A percentile compares a stretch with the other conserved stretches of the same genome.
These are phyloP conservation scores for Zaprionus obscuricornis DNA, from an alignment of 2,888 invertebrate genomes.

Conservation along the genomic window DNA sequence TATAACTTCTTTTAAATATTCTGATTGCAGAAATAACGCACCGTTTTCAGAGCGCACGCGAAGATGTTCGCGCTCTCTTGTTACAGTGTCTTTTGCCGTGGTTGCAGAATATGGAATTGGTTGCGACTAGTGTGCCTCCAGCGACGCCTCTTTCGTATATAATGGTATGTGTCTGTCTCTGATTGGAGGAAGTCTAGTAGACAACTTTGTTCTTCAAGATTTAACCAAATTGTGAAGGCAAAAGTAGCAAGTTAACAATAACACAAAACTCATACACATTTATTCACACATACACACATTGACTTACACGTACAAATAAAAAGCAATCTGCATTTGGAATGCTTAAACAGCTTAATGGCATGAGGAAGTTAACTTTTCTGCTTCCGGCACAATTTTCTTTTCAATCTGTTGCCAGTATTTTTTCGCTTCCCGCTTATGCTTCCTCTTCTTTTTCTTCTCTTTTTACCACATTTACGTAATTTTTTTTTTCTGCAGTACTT, in stretches of 20 bases:
- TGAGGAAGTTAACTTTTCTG: neutral
- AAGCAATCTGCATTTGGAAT: conserved; percentile 6
- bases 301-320: no score
- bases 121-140: conserved; percentile 98
- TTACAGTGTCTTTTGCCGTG: conserved; percentile 97
- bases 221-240: no score
- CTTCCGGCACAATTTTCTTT: neutral
- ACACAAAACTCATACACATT: no score
- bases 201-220: no score
- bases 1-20: neutral
- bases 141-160: conserved; percentile 92
- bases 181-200: no score
- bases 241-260: no score
- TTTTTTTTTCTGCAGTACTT: conserved; percentile 83
- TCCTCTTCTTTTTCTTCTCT: neutral
- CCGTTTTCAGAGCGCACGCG: conserved; percentile 97
- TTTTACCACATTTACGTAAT: neutral
- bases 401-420: neutral
- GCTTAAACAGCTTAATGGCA: conserved; percentile 7
- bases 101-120: conserved; percentile 99
- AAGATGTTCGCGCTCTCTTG: conserved; percentile 95
- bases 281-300: no score
- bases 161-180: no score
- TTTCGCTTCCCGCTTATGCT: no score
- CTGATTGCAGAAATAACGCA: conserved; percentile 97